These are phyloP conservation scores for Myotis planiceps DNA, from an alignment of 2,797 vertebrate genomes.

Conservation along the genomic window DNA sequence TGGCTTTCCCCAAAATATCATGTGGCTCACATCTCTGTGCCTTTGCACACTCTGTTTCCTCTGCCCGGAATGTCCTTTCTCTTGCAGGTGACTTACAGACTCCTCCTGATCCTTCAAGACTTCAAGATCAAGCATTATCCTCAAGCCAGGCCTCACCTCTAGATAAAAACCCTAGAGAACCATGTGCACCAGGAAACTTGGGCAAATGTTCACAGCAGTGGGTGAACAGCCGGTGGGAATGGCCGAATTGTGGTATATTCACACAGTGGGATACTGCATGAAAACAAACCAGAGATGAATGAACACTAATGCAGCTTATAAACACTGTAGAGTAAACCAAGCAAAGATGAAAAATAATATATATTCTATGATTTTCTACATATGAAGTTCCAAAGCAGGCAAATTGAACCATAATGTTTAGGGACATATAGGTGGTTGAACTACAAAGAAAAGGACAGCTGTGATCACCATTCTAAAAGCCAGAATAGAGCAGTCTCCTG, in stretches of 20 bases:
- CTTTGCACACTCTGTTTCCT: background rate
- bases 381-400: background rate
- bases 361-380: background rate
- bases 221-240: background rate
- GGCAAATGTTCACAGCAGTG: background rate
- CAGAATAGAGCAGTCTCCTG: background rate
- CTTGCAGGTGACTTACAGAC: background rate
- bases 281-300: background rate
- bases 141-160: background rate
- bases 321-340: background rate
- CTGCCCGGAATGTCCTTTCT: background rate
- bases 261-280: background rate
- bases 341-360: background rate
- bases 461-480: background rate
- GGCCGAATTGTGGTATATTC: background rate
- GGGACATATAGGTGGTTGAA: background rate
- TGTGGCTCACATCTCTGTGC: background rate
- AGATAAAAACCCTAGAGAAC: constrained; percentile 28
- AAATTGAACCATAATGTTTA: background rate
- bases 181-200: background rate
- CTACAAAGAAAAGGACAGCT: background rate
- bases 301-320: background rate
- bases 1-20: background rate
- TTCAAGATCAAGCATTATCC: background rate
- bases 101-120: background rate